phyloP scores from a whole-genome alignment of 2,797 vertebrate genomes.

The Melanotaenia pygmaea region DNA sequence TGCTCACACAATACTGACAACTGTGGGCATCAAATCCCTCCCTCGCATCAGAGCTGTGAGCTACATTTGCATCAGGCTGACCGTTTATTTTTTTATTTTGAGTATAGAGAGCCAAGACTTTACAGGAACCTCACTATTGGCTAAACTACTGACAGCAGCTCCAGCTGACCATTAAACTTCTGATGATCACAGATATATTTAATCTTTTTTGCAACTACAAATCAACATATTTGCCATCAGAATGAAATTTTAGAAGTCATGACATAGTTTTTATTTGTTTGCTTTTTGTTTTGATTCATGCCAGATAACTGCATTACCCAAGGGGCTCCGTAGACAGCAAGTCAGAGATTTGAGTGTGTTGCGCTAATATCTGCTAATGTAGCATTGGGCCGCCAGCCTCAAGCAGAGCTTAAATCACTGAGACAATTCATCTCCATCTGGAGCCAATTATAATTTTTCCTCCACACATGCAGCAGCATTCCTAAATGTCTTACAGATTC shows the following conservation, averaged over 20 bases:
- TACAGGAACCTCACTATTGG: slow-evolving; percentile 3
- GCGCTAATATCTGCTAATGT: not conserved
- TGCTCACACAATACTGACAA: slow-evolving; percentile 47
- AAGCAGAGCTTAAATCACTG: not conserved
- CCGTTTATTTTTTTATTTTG: slow-evolving; percentile 24
- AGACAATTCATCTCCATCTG: not conserved
- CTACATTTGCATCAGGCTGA: slow-evolving; percentile 44
- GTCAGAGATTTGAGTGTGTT: not conserved
- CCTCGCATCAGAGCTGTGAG: slow-evolving; percentile 49
- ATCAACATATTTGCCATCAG: too few relatives aligned
- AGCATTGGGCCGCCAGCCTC: not conserved
- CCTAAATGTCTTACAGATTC: not conserved
- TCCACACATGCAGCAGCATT: not conserved
- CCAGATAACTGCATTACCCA: not conserved
- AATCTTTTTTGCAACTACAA: too few relatives aligned
- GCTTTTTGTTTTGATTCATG: not conserved
- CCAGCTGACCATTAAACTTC: slow-evolving; percentile 29
- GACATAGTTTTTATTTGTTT: not conserved
- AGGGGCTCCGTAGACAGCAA: not conserved
- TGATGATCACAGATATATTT: slow-evolving; percentile 12
- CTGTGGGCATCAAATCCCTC: slow-evolving; percentile 50
- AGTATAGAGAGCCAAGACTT: slow-evolving; percentile 25
- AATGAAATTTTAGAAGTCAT: too few relatives aligned
- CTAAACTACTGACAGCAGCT: slow-evolving; percentile 21
- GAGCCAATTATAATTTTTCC: too few relatives aligned